These are phyloP conservation scores for Dromius quadrimaculatus DNA, from an alignment of 2,888 invertebrate species.

Conservation along the genomic window DNA sequence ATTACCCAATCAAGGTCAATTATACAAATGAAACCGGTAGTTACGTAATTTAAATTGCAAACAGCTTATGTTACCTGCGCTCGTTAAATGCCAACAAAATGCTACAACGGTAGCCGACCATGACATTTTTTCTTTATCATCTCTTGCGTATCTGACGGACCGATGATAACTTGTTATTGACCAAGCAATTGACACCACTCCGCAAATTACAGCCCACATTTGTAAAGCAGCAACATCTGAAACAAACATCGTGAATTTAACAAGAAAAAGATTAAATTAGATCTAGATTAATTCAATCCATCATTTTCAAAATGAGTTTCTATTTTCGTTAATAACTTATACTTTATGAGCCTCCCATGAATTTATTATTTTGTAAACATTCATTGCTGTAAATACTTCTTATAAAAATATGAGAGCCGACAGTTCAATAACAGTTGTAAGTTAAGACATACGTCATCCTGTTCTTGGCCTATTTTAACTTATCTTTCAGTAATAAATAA, in stretches of 20 bases:
- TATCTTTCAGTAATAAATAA: background rate
- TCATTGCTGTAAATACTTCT: too few relatives aligned
- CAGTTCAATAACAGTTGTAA: too few relatives aligned
- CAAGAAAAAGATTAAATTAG: background rate
- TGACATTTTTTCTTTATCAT: slow-evolving; percentile 70
- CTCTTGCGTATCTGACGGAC: slow-evolving; percentile 70
- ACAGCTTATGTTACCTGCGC: slow-evolving; percentile 66
- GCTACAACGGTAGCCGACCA: slow-evolving; percentile 69
- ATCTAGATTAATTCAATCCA: background rate
- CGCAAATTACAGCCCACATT: slow-evolving; percentile 68
- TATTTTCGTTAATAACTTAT: too few relatives aligned
- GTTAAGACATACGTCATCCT: too few relatives aligned
- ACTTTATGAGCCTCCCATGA: too few relatives aligned
- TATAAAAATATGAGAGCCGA: too few relatives aligned
- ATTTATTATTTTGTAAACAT: too few relatives aligned
- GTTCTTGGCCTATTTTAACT: too few relatives aligned
- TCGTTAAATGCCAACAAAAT: slow-evolving; percentile 72
- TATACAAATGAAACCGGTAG: background rate
- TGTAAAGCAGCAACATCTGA: slow-evolving; percentile 66
- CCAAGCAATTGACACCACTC: slow-evolving; percentile 73
- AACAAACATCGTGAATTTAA: background rate
- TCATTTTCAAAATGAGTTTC: too few relatives aligned
- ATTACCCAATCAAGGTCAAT: background rate
- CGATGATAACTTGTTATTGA: slow-evolving; percentile 72
- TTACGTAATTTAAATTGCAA: background rate